Evolutionary conservation across 2,113 vertebrate species (phyloP).

Genomic region (Rhea pennata): DNA sequence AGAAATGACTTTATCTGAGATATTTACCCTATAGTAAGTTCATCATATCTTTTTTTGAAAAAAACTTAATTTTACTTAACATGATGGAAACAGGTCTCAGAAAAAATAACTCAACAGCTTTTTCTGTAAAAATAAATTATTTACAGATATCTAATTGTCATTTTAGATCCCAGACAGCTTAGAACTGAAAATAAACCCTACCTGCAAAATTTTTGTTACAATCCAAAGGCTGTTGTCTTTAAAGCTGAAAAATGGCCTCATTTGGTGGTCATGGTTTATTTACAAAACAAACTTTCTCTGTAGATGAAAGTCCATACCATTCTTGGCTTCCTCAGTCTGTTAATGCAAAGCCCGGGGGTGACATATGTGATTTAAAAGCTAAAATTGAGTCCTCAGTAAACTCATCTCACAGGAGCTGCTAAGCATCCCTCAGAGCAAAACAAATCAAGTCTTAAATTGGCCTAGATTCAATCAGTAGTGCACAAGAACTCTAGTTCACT

Average conservation of each 20-base stretch:
- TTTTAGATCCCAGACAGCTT: neutral
- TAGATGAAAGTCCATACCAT: neutral
- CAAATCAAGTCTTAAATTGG: neutral
- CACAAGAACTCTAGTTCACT: neutral
- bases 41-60: neutral
- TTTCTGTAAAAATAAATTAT: too few species aligned
- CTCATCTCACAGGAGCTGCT: neutral
- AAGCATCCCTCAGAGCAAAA: neutral
- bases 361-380: neutral
- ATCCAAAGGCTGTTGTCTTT: neutral
- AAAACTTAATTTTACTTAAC: fast-evolving
- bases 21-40: neutral
- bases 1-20: neutral
- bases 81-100: neutral
- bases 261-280: too few species aligned
- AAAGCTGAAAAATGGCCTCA: neutral
- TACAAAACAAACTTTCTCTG: neutral
- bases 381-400: neutral
- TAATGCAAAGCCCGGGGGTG: neutral
- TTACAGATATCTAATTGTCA: neutral
- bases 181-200: neutral
- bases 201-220: neutral
- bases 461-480: neutral
- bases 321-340: neutral
- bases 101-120: neutral